Percentiles rank a stretch among this genome's conserved stretches.
Conservation (phyloP, 2,888 invertebrate species). For the Morinoia aosen region DNA sequence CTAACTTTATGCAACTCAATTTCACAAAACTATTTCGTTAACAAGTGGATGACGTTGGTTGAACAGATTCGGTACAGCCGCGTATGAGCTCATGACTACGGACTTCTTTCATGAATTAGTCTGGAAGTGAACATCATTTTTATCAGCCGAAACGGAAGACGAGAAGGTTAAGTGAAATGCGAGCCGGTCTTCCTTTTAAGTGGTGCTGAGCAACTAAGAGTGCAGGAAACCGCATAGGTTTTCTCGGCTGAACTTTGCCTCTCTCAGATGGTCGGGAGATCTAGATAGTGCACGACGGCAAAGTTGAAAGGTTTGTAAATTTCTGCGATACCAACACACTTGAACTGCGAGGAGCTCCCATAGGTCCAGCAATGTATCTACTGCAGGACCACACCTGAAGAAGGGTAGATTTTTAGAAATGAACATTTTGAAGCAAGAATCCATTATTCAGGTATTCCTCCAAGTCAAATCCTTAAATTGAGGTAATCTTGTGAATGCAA, state of each 20-base stretch:
- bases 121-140: not conserved
- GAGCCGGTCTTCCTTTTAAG: not conserved
- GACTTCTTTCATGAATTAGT: not conserved
- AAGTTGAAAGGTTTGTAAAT: not conserved
- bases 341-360: not conserved
- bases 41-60: not conserved
- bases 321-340: not conserved
- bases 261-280: not conserved
- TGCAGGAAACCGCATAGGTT: not conserved
- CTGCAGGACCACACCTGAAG: not conserved
- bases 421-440: not conserved
- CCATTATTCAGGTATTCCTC: not conserved
- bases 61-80: not conserved
- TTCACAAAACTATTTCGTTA: not conserved
- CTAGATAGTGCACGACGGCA: not conserved
- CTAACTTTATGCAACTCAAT: not conserved
- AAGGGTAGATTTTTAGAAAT: not conserved
- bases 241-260: slow-evolving; percentile 12
- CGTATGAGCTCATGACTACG: not conserved
- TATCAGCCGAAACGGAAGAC: not conserved
- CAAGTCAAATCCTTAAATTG: not conserved
- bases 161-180: not conserved
- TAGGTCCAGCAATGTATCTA: not conserved
- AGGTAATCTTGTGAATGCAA: not conserved
- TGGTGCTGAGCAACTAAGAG: not conserved